Percentiles rank a stretch among this genome's conserved stretches.
Evolutionary conservation across 2,113 vertebrate genomes (phyloP).

Genomic region (Prionailurus bengalensis): DNA sequence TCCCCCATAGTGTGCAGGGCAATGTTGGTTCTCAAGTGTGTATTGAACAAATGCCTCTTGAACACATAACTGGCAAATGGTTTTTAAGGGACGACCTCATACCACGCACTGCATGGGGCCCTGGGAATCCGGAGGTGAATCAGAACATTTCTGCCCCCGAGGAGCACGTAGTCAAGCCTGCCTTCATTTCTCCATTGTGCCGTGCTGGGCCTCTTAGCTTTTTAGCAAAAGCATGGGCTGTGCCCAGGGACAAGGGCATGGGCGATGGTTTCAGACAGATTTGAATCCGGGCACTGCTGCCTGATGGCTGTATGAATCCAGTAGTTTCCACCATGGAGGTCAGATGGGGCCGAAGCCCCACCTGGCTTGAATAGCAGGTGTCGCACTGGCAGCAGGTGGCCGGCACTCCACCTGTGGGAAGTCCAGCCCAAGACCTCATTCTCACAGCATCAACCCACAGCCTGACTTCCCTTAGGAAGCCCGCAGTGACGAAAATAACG

Average conservation of each 20-base stretch:
- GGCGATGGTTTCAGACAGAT: too few relatives aligned
- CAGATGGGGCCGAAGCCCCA: neutral
- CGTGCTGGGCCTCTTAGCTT: neutral
- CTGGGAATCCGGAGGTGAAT: neutral
- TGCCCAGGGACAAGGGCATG: too few relatives aligned
- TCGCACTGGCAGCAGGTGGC: neutral
- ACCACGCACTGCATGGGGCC: neutral
- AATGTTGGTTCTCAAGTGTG: neutral
- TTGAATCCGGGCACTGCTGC: neutral
- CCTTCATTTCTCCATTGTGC: rapidly evolving
- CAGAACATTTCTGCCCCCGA: neutral
- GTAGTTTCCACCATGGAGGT: neutral
- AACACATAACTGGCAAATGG: neutral
- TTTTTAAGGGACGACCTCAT: neutral
- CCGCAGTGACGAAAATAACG: neutral
- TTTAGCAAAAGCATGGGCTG: neutral
- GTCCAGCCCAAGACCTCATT: neutral
- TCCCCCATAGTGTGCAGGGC: neutral
- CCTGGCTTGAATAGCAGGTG: neutral
- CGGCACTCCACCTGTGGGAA: neutral
- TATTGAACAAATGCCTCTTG: neutral
- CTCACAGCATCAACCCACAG: neutral
- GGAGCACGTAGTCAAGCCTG: neutral
- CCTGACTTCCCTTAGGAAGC: too few relatives aligned
- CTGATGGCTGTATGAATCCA: rapidly evolving